Base-by-base conservation (phyloP, 1,140 invertebrate genomes). In the Cydia strobilella region DNA sequence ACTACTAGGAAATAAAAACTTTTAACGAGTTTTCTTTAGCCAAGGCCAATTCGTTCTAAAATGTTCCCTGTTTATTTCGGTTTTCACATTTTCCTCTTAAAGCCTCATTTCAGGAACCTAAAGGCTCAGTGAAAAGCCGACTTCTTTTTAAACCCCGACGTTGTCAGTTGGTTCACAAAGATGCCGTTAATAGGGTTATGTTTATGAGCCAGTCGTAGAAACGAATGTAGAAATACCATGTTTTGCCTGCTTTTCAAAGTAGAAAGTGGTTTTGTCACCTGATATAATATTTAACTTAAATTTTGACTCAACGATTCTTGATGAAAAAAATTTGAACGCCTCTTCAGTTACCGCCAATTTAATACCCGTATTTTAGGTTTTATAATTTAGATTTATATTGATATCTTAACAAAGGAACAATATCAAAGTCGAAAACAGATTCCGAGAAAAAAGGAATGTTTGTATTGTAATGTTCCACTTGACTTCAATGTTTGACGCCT, bases 171-270 rank as follows among this genome's bases (percentile, higher is more conserved):
- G 31, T 42, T 31, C 35, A 42, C 31, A 69, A 69, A 69, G 65
- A 69, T 39, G 18, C 31, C 31, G 35, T 39, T 69, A 69, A 69
- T 69, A 69, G 65, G 65, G 65, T 69, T 69, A 35, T 69, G 65
- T 69, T 69, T 69, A 69, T 69, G 65, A 69, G 65, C 35, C 65
- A 69, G 20, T 15, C 31, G 31, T 7, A 39, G 65, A 42, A 69
- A n/a, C n/a, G n/a, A n/a, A n/a, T n/a, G n/a, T n/a, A n/a, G n/a
- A n/a, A n/a, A 80, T 78, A 77, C 78, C 76, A 76, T 76, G 79
- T 89, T 86, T 86, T 83, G 82, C 85, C 86, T 83, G 79, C 80
- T 76, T 77, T 75, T 74, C 76, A 77, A 81, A 79, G 76, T 75
- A 74, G 79, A 79, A 80, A 79, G 80, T 82, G 84, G 80, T 80